Evolutionary conservation across 2,113 vertebrate genomes (phyloP).

Genomic region (Orycteropus afer): DNA sequence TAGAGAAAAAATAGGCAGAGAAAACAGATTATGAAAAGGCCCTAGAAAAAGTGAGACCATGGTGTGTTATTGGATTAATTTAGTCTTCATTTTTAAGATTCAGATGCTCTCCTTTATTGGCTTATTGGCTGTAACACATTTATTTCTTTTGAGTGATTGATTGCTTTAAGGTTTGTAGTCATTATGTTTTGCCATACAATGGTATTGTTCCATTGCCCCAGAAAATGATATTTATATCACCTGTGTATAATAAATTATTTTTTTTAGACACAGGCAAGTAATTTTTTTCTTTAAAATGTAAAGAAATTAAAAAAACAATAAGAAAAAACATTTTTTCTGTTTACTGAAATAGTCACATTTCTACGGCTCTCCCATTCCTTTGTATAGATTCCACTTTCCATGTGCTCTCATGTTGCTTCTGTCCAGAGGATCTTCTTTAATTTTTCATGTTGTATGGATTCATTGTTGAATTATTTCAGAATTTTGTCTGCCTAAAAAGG

Average conservation of each 20-base stretch:
- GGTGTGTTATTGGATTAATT: background rate
- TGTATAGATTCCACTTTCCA: background rate
- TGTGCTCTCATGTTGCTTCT: background rate
- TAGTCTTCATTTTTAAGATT: background rate
- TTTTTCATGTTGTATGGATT: background rate
- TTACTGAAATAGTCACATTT: background rate
- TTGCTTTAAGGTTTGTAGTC: background rate
- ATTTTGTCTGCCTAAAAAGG: slow-evolving; percentile 7
- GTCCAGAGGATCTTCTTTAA: slow-evolving; percentile 8
- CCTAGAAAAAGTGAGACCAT: background rate
- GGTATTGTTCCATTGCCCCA: background rate
- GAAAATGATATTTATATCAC: background rate
- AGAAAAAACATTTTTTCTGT: background rate
- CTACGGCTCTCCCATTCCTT: background rate
- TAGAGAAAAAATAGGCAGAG: background rate
- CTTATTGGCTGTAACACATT: background rate
- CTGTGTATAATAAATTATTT: background rate
- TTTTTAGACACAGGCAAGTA: too few relatives aligned
- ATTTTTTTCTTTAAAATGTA: background rate
- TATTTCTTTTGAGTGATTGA: background rate
- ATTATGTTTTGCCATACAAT: background rate
- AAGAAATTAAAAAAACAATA: background rate
- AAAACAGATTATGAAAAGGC: background rate
- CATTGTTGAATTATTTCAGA: background rate
- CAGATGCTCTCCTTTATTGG: background rate